These are phyloP conservation scores for Alosa sapidissima DNA, from an alignment of 2,797 vertebrate genomes.

Conservation along the genomic window DNA sequence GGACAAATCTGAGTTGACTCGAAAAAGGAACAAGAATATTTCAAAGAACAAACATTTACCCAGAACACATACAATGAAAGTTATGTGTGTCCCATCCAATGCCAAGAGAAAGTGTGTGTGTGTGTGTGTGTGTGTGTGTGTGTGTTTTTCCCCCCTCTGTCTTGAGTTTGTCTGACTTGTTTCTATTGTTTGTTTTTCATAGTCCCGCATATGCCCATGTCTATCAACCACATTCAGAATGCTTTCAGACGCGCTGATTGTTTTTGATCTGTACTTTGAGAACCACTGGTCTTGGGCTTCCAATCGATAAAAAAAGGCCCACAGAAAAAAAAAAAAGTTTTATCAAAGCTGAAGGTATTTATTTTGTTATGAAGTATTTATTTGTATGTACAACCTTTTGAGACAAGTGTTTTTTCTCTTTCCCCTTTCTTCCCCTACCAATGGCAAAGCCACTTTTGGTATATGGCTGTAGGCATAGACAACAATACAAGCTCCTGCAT, in stretches of 20 bases:
- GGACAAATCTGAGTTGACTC: slow-evolving; percentile 23
- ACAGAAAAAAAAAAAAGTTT: slow-evolving; percentile 32
- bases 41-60: slow-evolving; percentile 24
- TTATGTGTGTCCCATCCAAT: slow-evolving; percentile 11
- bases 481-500: neutral
- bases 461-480: neutral
- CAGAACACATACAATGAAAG: slow-evolving; percentile 24
- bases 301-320: slow-evolving; percentile 34
- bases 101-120: neutral
- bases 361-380: slow-evolving; percentile 53
- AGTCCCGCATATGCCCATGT: slow-evolving; percentile 23
- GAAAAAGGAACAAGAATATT: neutral
- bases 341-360: slow-evolving; percentile 39
- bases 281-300: slow-evolving; percentile 44
- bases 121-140: neutral
- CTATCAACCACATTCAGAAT: slow-evolving; percentile 37
- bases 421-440: slow-evolving; percentile 9
- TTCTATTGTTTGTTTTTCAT: neutral
- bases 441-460: slow-evolving; percentile 35
- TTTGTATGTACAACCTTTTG: slow-evolving; percentile 44
- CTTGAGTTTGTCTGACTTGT: neutral
- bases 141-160: neutral
- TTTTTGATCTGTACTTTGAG: slow-evolving; percentile 41
- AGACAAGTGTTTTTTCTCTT: slow-evolving; percentile 18
- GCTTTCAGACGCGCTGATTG: slow-evolving; percentile 50